Evolutionary conservation across 2,113 vertebrate species (phyloP).

Genomic region (Poeciliopsis retropinna): DNA sequence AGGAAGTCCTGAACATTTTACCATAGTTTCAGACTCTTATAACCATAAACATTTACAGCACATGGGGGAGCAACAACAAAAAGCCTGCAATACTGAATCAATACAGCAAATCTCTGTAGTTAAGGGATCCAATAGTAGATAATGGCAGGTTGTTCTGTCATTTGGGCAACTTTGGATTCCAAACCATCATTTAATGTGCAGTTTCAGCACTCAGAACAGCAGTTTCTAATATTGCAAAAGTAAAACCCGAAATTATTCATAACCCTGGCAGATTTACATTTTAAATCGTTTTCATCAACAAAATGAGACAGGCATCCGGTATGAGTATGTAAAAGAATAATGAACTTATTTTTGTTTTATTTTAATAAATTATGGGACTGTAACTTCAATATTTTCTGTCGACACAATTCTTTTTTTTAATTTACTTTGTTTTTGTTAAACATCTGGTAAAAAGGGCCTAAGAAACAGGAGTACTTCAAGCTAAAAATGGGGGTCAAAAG

Average conservation of each 20-base stretch:
- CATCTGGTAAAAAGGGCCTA: too few species aligned
- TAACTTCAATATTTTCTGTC: too few species aligned
- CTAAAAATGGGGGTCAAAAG: too few species aligned
- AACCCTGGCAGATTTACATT: neutral
- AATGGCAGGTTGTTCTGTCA: neutral
- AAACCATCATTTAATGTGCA: neutral
- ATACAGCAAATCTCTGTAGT: neutral
- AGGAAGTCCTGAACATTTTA: neutral
- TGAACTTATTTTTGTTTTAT: neutral
- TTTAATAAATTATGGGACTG: neutral
- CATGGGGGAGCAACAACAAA: neutral
- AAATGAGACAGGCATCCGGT: neutral
- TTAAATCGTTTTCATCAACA: neutral
- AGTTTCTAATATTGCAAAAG: neutral
- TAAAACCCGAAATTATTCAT: neutral
- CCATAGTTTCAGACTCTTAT: neutral
- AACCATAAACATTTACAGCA: neutral
- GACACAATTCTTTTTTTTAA: too few species aligned
- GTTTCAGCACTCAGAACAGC: neutral
- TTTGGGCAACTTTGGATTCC: constrained; percentile 2
- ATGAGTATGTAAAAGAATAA: neutral
- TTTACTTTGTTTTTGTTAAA: too few species aligned
- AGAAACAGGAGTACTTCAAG: too few species aligned
- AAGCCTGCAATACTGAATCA: neutral
- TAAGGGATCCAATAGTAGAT: constrained; percentile 6